Base-by-base conservation (phyloP, 2,113 vertebrate genomes). In the Silurus meridionalis region DNA sequence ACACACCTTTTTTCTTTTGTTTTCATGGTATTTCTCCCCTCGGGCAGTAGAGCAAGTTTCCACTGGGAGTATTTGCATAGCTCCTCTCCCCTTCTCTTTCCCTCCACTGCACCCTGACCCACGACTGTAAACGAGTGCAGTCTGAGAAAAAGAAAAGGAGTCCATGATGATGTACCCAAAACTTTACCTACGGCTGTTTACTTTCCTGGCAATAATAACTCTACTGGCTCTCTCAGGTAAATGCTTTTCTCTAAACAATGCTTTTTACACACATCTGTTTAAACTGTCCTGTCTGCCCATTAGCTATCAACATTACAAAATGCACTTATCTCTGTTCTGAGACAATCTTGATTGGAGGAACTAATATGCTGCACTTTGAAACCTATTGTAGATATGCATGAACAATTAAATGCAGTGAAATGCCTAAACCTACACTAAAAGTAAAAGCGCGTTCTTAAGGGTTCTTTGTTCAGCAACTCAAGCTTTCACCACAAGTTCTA, bases 181-280 rank as follows among this genome's bases (percentile, higher is more conserved):
- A 85, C 86, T 94, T 63, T 88, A 14, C 82, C 11, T 93, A 86
- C 93, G 87, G 84, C 67, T 92, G 28, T 72, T 91, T 79, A 89
- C 86, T 14, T 77, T 94, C 83, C 86, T 88, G 64, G 81, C 89
- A 1, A 1, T 95, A 64, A 83, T 94, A 90, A 91, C 90, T 11
- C 23, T 93, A 58, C 67, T 94, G 82, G 88, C 91, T 71, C 85
- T 94, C 5, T 82, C 81, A 91, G 95, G 95, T 95, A 91, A 94
- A 92, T 48, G 9, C 28, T 60, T 77, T 85, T 25, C 8, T 46
- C 37, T 37, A 0, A 69, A 69, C 37, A 15, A 25, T 50, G 48
- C 46, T 84, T 80, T 86, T 75, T 55, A 50, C 23, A 28, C 14
- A 74, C 58, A 66, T 66, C 8, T 10, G 25, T 21, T 67, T 37